Conservation (phyloP, 2,113 vertebrate genomes). For the Vidua macroura region DNA sequence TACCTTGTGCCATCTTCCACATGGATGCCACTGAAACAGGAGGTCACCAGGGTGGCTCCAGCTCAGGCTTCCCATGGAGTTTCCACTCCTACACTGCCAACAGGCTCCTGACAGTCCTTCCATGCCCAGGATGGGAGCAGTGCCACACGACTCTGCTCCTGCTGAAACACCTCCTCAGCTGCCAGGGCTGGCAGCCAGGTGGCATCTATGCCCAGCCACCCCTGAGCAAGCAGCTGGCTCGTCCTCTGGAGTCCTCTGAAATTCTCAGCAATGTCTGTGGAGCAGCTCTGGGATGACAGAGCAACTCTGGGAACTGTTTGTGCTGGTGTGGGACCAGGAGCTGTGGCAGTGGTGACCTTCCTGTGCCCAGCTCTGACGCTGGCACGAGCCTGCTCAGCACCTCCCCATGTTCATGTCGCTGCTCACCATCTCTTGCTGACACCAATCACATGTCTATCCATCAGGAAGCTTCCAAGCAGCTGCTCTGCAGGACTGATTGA, state of each 20-base stretch:
- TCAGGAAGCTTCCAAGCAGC: neutral
- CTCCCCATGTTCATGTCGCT: rapidly evolving
- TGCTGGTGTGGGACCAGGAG: neutral
- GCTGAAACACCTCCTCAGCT: neutral
- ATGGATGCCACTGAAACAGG: rapidly evolving
- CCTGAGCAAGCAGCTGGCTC: neutral
- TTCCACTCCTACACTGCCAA: neutral
- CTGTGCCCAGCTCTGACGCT: rapidly evolving
- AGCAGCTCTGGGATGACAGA: neutral
- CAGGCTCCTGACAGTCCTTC: neutral
- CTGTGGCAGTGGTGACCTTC: neutral
- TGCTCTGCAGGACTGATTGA: neutral
- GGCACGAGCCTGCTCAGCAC: neutral
- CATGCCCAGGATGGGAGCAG: neutral
- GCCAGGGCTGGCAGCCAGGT: neutral
- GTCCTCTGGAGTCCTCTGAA: neutral
- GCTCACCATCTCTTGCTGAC: neutral
- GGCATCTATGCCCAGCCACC: neutral
- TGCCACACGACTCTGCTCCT: neutral
- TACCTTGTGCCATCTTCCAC: neutral
- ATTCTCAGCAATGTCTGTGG: neutral
- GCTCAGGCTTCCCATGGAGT: neutral
- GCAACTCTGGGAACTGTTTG: rapidly evolving
- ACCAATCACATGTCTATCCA: neutral
- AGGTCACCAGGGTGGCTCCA: neutral